phyloP scores from a whole-genome alignment of 1,140 invertebrate species.

The Drosophila murphyi region DNA sequence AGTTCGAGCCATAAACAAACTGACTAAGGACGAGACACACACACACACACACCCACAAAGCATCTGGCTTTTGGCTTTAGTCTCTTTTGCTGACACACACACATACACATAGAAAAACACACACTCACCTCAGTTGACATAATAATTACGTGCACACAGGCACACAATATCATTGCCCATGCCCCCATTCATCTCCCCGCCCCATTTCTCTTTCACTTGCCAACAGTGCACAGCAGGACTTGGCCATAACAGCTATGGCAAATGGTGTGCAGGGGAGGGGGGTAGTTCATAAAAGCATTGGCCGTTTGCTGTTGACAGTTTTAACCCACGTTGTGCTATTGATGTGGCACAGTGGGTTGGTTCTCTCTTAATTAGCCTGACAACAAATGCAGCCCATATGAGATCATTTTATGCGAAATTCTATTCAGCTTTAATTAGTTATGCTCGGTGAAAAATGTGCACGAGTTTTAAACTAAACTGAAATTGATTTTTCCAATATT shows the following conservation, averaged over 20 bases:
- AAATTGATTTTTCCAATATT: no score
- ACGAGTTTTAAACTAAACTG: no score
- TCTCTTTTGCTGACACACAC: constrained; percentile 47
- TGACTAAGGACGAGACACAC: constrained; percentile 4
- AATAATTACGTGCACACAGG: constrained; percentile 69
- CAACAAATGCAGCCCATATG: background rate
- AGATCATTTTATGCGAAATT: background rate
- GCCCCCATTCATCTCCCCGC: background rate
- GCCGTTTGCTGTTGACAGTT: constrained; percentile 49
- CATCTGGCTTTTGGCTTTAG: constrained; percentile 54
- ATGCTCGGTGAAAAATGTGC: background rate
- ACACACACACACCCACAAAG: constrained; percentile 51
- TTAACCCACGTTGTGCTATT: constrained; percentile 38
- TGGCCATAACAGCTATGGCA: background rate
- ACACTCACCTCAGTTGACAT: constrained; percentile 63
- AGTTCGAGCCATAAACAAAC: constrained; percentile 58
- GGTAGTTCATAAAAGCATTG: constrained; percentile 47
- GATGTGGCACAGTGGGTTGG: constrained; percentile 44
- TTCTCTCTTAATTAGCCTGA: background rate
- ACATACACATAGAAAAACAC: constrained; percentile 14
- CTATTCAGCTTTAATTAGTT: background rate
- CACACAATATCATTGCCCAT: constrained; percentile 12
- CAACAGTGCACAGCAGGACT: constrained; percentile 36
- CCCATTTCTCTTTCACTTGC: background rate
- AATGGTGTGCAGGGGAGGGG: background rate